A percentile compares a stretch with the other conserved stretches of the same genome.
These are phyloP conservation scores for Premnoplex brunnescens DNA, from an alignment of 2,797 vertebrate genomes.

Conservation along the genomic window DNA sequence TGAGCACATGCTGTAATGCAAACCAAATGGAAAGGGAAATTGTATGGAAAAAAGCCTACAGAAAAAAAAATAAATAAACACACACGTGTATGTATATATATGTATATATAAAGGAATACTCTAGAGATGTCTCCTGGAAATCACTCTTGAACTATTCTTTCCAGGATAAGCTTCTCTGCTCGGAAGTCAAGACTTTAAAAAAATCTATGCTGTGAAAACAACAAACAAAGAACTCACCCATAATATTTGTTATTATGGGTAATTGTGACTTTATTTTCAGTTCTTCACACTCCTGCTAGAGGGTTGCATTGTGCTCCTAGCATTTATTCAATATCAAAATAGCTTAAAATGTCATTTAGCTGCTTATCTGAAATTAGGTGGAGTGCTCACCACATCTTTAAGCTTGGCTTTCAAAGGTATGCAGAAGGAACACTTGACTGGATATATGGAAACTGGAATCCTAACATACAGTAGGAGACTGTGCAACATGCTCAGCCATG, in stretches of 20 bases:
- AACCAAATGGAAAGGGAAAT: constrained; percentile 6
- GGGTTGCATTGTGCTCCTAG: background rate
- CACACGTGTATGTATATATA: fast-evolving
- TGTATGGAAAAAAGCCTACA: background rate
- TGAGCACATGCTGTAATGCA: background rate
- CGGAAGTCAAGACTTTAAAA: background rate
- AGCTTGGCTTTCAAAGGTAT: constrained; percentile 46
- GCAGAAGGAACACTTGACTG: constrained; percentile 19
- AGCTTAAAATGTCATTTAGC: background rate
- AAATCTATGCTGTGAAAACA: background rate
- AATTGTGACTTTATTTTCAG: background rate
- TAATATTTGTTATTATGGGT: background rate
- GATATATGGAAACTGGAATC: background rate
- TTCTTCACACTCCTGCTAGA: background rate
- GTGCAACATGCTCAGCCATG: background rate
- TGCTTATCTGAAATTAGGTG: constrained; percentile 12
- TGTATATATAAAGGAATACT: background rate
- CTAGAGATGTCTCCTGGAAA: background rate
- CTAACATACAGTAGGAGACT: background rate
- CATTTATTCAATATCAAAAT: constrained; percentile 25
- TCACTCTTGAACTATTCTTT: background rate
- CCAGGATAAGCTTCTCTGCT: background rate
- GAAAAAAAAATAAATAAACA: background rate
- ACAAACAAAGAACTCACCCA: background rate
- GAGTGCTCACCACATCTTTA: background rate